phyloP scores from a whole-genome alignment of 2,888 invertebrate genomes.

The Drosophila emarginata region DNA sequence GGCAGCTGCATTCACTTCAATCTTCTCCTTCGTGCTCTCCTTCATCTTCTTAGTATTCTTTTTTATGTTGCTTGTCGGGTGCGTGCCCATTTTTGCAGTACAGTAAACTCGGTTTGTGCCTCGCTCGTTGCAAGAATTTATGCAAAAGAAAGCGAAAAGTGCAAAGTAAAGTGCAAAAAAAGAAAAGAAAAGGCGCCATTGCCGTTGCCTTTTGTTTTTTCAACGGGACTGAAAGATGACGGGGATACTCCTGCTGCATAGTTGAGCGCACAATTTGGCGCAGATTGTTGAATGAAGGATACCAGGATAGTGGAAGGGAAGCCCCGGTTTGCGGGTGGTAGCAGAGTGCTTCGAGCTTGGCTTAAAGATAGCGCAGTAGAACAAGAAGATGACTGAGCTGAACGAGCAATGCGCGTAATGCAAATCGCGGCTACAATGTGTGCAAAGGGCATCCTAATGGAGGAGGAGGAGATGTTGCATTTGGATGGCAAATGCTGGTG shows the following conservation, averaged over 20 bases:
- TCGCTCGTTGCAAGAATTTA: conserved; percentile 64
- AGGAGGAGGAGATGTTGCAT: conserved; percentile 5
- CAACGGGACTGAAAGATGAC: conserved; percentile 11
- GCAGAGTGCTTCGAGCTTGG: conserved; percentile 36
- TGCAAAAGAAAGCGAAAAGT: conserved; percentile 77
- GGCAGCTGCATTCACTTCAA: conserved; percentile 48
- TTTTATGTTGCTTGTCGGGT: conserved; percentile 34
- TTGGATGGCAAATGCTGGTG: not conserved
- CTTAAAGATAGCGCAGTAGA: conserved; percentile 39
- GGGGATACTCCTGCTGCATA: conserved; percentile 29
- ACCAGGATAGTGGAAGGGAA: not conserved
- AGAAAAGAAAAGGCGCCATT: conserved; percentile 42
- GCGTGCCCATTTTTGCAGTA: conserved; percentile 65
- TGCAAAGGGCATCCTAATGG: conserved; percentile 27
- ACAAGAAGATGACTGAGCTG: conserved; percentile 51
- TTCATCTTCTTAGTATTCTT: conserved; percentile 6
- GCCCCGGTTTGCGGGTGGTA: not conserved
- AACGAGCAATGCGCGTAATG: conserved; percentile 67
- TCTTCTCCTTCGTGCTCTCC: conserved; percentile 19
- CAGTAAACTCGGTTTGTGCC: conserved; percentile 52
- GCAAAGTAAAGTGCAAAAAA: conserved; percentile 71
- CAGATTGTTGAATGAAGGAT: conserved; percentile 54
- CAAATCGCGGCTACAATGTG: conserved; percentile 69
- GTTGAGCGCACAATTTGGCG: conserved; percentile 71
- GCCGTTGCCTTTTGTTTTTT: conserved; percentile 71